These are phyloP conservation scores for Hipposideros larvatus DNA, from an alignment of 2,797 vertebrate species.

Conservation along the genomic window DNA sequence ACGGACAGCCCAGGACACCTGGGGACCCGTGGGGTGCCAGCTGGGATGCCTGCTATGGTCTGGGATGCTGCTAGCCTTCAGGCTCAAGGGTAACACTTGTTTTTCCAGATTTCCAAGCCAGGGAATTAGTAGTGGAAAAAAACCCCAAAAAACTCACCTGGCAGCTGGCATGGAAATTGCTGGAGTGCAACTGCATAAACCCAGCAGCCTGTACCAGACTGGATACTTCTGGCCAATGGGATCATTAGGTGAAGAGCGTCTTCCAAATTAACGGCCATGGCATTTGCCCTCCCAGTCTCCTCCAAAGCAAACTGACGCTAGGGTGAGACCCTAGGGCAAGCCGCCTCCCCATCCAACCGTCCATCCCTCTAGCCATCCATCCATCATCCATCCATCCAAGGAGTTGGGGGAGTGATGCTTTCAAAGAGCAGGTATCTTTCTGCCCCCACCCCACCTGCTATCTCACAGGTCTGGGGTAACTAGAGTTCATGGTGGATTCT, in stretches of 20 bases:
- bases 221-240: accelerated
- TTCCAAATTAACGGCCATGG: accelerated
- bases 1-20: background rate
- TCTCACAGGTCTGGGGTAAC: background rate
- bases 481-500: background rate
- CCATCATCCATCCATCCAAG: background rate
- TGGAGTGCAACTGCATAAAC: accelerated
- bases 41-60: accelerated
- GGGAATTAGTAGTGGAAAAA: background rate
- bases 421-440: background rate
- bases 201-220: accelerated
- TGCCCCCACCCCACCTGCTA: accelerated
- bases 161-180: background rate
- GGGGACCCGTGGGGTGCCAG: accelerated
- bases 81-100: accelerated
- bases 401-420: background rate
- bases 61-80: background rate
- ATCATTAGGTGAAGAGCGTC: accelerated
- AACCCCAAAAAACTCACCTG: background rate
- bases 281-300: background rate
- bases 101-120: background rate
- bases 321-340: background rate
- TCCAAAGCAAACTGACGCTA: no score
- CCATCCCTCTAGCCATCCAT: background rate
- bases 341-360: background rate